Evolutionary conservation across 2,797 vertebrate species (phyloP).

Genomic region (Parambassis ranga): DNA sequence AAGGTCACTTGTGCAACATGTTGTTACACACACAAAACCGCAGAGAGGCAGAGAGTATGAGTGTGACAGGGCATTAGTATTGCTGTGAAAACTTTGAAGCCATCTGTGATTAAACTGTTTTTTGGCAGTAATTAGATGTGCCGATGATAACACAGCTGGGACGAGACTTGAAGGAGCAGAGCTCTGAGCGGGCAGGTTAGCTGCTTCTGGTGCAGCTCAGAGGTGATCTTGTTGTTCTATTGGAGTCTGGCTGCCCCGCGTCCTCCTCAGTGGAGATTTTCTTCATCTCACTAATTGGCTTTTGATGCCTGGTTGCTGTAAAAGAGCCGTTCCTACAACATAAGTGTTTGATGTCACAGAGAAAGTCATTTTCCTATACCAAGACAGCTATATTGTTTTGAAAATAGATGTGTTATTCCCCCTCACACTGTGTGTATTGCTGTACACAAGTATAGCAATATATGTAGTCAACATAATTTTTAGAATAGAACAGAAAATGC

Average conservation of each 20-base stretch:
- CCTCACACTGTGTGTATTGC: conserved; percentile 24
- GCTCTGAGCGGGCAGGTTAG: background rate
- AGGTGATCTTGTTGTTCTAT: conserved; percentile 19
- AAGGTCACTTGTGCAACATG: conserved; percentile 46
- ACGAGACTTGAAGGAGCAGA: conserved; percentile 12
- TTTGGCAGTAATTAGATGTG: conserved; percentile 70
- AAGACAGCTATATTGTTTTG: conserved; percentile 29
- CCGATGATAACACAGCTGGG: conserved; percentile 51
- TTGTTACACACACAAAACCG: background rate
- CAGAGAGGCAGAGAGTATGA: background rate
- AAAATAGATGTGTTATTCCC: conserved; percentile 30
- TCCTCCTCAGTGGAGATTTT: conserved; percentile 14
- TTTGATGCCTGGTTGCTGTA: conserved; percentile 16
- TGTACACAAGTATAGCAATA: conserved; percentile 9
- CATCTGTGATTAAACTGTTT: conserved; percentile 63
- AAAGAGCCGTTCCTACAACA: conserved; percentile 5
- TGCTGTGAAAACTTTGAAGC: conserved; percentile 41
- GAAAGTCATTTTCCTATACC: conserved; percentile 9
- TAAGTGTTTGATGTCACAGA: conserved; percentile 2
- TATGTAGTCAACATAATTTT: background rate
- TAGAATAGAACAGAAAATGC: background rate
- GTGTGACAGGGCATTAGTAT: conserved; percentile 21
- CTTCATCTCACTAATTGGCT: conserved; percentile 38
- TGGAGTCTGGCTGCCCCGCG: background rate
- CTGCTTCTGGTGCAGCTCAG: conserved; percentile 38